Conservation (phyloP, 2,113 vertebrate species). For the Takifugu bimaculatus region DNA sequence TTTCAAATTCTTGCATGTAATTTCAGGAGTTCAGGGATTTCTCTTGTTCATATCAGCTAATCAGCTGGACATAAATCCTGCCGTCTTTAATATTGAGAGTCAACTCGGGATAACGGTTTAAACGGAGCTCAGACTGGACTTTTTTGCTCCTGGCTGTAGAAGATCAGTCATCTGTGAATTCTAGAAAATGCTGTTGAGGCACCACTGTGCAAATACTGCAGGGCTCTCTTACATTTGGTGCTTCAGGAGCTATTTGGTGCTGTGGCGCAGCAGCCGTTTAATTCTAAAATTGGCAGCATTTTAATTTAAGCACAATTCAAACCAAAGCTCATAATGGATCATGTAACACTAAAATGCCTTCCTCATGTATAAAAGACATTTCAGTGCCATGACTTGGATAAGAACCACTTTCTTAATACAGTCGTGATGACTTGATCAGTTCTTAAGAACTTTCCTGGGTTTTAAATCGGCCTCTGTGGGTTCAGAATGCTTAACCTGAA, state of each 20-base stretch:
- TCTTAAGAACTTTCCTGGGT: neutral
- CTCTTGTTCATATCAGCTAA: slow-evolving; percentile 23
- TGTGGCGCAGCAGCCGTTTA: neutral
- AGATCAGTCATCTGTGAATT: slow-evolving; percentile 65
- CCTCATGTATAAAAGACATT: neutral
- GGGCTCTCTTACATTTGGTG: slow-evolving; percentile 51
- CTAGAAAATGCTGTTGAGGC: slow-evolving; percentile 70
- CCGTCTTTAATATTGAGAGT: slow-evolving; percentile 48
- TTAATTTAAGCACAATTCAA: too few relatives aligned
- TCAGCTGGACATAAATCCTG: slow-evolving; percentile 23
- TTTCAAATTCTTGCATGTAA: neutral
- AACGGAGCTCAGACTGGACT: slow-evolving; percentile 52
- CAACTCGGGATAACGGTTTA: slow-evolving; percentile 55
- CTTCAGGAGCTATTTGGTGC: slow-evolving; percentile 46
- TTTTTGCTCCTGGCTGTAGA: slow-evolving; percentile 59
- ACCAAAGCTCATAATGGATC: neutral
- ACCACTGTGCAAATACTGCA: slow-evolving; percentile 71
- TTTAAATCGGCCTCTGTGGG: neutral
- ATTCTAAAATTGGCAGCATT: neutral
- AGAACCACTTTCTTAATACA: neutral
- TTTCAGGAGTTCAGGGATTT: neutral
- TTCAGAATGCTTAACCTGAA: neutral
- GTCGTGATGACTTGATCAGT: neutral
- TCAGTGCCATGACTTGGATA: too few relatives aligned
- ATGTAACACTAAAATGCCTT: neutral